Percentiles rank a stretch among this genome's conserved stretches.
phyloP scores from a whole-genome alignment of 2,797 vertebrate species.

The Dipus sagitta region DNA sequence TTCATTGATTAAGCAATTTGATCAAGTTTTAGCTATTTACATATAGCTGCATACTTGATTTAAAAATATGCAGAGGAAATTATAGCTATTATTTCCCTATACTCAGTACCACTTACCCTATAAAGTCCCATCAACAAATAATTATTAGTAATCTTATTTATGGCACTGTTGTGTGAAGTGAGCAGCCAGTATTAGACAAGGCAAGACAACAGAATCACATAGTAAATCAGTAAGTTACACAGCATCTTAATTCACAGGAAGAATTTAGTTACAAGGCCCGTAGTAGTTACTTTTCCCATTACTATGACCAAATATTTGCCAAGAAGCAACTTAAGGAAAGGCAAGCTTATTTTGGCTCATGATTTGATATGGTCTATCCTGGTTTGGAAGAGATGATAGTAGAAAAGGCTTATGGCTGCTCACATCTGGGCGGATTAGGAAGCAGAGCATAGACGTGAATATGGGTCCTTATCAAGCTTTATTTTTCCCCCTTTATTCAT shows the following conservation, averaged over 20 bases:
- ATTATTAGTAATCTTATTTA: neutral
- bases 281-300: neutral
- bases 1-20: neutral
- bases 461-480: neutral
- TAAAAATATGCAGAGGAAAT: slow-evolving; percentile 4
- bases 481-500: neutral
- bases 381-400: neutral
- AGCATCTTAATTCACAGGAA: neutral
- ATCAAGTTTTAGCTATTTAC: slow-evolving; percentile 50
- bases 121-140: slow-evolving; percentile 22
- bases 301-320: neutral
- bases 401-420: neutral
- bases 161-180: neutral
- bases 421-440: neutral
- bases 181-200: neutral
- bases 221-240: neutral
- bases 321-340: neutral
- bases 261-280: neutral
- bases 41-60: neutral
- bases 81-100: slow-evolving; percentile 19
- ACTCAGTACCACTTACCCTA: neutral
- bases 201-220: neutral
- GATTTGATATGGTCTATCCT: neutral
- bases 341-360: neutral
- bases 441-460: neutral